Evolutionary conservation across 2,113 vertebrate genomes (phyloP).

Genomic region (Periophthalmodon schlosseri): DNA sequence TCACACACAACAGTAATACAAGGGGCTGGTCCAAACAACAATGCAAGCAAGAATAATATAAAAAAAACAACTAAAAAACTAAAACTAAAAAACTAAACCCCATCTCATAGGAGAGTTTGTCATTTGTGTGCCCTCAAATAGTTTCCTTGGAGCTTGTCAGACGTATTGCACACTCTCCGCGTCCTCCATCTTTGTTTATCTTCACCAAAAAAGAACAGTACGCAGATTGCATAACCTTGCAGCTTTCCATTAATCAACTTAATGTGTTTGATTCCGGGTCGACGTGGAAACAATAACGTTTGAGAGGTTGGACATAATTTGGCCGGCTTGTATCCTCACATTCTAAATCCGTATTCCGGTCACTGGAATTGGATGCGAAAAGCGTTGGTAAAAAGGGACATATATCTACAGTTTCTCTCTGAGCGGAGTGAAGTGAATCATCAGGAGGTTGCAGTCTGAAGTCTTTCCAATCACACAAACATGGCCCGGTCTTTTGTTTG

Average conservation of each 20-base stretch:
- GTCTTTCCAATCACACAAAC: slow-evolving; percentile 43
- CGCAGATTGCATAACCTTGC: slow-evolving; percentile 12
- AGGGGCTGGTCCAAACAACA: no score
- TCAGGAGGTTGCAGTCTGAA: slow-evolving; percentile 43
- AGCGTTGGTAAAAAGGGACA: background rate
- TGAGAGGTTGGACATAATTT: background rate
- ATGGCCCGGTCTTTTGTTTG: slow-evolving; percentile 27
- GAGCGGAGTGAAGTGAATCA: slow-evolving; percentile 22
- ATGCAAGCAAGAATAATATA: background rate
- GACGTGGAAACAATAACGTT: background rate
- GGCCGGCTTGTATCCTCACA: background rate
- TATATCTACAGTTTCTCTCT: slow-evolving; percentile 37
- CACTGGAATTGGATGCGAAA: background rate
- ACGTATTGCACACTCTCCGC: background rate
- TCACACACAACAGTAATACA: no score
- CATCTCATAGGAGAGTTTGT: background rate
- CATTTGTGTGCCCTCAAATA: background rate
- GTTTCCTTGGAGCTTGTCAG: slow-evolving; percentile 7
- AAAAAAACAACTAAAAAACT: background rate
- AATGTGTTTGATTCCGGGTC: slow-evolving; percentile 14
- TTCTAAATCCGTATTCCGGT: background rate
- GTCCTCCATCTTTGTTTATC: slow-evolving; percentile 22
- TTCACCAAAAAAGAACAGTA: slow-evolving; percentile 18
- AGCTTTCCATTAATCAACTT: slow-evolving; percentile 2
- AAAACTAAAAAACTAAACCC: background rate